Percentiles rank a stretch among this genome's conserved stretches.
phyloP scores from a whole-genome alignment of 1,140 invertebrate species.

The Musca domestica region DNA sequence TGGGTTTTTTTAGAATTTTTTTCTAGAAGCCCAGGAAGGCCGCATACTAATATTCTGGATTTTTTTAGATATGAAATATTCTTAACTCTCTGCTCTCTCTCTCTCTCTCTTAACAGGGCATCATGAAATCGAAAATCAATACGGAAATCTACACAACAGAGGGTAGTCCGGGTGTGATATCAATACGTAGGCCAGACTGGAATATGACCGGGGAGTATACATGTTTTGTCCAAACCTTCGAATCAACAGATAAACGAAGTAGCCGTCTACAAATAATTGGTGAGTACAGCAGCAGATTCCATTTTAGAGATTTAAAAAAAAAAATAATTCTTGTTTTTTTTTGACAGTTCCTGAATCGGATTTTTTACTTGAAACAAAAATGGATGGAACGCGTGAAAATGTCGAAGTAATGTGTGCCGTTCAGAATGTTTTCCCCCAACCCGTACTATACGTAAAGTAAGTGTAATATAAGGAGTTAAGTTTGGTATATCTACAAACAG shows the following conservation, averaged over 20 bases:
- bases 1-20: no score
- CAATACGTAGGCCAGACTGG: constrained; percentile 53
- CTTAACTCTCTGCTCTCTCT: no score
- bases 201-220: constrained; percentile 54
- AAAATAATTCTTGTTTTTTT: constrained; percentile 1
- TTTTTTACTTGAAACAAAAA: constrained; percentile 50
- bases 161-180: constrained; percentile 50
- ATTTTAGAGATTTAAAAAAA: background rate
- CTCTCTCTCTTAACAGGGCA: constrained; percentile 37
- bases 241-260: constrained; percentile 53
- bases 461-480: constrained; percentile 16
- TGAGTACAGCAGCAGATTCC: constrained; percentile 26
- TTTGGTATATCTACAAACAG: no score
- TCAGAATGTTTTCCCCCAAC: constrained; percentile 51
- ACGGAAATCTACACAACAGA: constrained; percentile 49
- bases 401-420: constrained; percentile 51
- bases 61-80: no score
- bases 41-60: no score
- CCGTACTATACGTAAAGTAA: constrained; percentile 51
- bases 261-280: constrained; percentile 54
- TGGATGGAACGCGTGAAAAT: constrained; percentile 40
- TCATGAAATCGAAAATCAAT: constrained; percentile 53
- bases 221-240: constrained; percentile 52
- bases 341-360: constrained; percentile 51
- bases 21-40: no score